Conservation (phyloP, 2,888 invertebrate genomes). For the Dusona sp. region DNA sequence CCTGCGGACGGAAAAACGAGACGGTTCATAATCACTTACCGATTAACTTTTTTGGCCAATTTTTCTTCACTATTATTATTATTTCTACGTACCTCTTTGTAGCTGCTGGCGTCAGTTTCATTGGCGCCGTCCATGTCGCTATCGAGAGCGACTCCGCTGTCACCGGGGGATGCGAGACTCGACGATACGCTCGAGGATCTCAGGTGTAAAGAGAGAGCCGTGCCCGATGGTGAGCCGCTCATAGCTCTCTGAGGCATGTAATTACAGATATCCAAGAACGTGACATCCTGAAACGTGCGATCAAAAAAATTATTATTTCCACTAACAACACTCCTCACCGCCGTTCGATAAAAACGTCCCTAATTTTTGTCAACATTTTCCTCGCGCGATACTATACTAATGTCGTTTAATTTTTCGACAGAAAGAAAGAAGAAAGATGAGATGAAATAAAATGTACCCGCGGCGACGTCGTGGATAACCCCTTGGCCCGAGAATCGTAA, state of each 20-base stretch:
- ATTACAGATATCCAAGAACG: constrained; percentile 83
- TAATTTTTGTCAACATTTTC: constrained; percentile 64
- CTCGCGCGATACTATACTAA: constrained; percentile 51
- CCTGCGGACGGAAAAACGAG: constrained; percentile 72
- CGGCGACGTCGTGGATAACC: constrained; percentile 74
- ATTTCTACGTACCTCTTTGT: constrained; percentile 79
- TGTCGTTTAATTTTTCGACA: constrained; percentile 21
- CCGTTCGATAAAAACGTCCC: background rate
- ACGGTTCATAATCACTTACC: background rate
- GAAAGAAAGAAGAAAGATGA: constrained; percentile 41
- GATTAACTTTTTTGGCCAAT: background rate
- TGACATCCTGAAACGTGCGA: constrained; percentile 79
- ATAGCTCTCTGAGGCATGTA: constrained; percentile 84
- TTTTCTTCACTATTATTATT: background rate
- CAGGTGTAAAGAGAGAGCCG: constrained; percentile 81
- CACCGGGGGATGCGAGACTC: constrained; percentile 89
- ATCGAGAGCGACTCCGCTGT: constrained; percentile 88
- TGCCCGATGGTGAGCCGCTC: constrained; percentile 83
- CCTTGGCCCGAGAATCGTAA: constrained; percentile 73
- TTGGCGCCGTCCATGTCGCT: constrained; percentile 83
- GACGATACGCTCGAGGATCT: constrained; percentile 83
- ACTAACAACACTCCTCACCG: background rate
- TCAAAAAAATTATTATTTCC: constrained; percentile 12
- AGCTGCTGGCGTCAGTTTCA: constrained; percentile 83
- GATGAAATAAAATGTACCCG: constrained; percentile 71